Conservation (phyloP, 2,797 vertebrate species). For the Sardinella longiceps region DNA sequence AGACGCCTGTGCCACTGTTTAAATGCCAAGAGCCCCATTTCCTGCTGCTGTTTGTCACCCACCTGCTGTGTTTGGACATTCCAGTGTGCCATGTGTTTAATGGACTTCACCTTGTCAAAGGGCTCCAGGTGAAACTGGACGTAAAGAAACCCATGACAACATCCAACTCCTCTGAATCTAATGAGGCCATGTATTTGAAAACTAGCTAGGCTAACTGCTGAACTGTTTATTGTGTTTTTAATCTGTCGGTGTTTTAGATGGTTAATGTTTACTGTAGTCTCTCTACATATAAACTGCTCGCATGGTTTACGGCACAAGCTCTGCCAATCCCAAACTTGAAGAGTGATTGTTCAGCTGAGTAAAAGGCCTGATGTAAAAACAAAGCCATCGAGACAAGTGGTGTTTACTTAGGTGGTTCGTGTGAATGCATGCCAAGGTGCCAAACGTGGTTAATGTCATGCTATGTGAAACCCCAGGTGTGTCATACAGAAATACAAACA, state of each 20-base stretch:
- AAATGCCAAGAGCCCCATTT: constrained; percentile 20
- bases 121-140: constrained; percentile 4
- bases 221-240: neutral
- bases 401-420: neutral
- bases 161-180: neutral
- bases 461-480: neutral
- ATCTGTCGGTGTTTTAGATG: too few relatives aligned
- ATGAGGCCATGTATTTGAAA: neutral
- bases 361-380: too few relatives aligned
- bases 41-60: neutral
- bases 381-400: too few relatives aligned
- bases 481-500: neutral
- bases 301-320: too few relatives aligned
- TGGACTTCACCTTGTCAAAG: neutral
- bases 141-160: neutral
- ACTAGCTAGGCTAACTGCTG: too few relatives aligned
- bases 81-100: neutral
- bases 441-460: neutral
- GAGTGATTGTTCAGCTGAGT: too few relatives aligned
- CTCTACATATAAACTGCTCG: too few relatives aligned
- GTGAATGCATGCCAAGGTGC: neutral
- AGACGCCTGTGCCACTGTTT: neutral
- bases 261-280: too few relatives aligned
- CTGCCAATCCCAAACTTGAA: too few relatives aligned
- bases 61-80: constrained; percentile 7